Evolutionary conservation across 2,888 invertebrate genomes (phyloP).

Genomic region (Beris morrisii): DNA sequence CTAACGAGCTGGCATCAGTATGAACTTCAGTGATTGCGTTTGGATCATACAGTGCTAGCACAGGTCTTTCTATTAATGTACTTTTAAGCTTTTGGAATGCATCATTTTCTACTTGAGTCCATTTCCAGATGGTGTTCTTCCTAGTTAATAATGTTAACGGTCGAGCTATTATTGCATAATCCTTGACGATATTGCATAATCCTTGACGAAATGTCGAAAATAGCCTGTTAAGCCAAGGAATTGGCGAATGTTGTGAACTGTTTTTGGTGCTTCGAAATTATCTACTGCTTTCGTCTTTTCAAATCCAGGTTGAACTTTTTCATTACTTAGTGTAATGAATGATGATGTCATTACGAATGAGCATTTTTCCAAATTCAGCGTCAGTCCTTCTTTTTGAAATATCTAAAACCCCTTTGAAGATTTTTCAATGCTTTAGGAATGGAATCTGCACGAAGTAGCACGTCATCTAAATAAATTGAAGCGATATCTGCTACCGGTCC

Average conservation of each 20-base stretch:
- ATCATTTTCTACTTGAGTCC: too few relatives aligned
- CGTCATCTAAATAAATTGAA: conserved; percentile 1
- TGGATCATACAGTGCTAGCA: neutral
- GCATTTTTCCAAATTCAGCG: neutral
- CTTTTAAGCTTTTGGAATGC: too few relatives aligned
- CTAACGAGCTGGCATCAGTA: conserved; percentile 40
- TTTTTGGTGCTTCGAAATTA: neutral
- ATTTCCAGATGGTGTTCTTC: too few relatives aligned
- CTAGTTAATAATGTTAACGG: too few relatives aligned
- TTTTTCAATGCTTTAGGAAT: neutral
- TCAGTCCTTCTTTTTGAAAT: neutral
- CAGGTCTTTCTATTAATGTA: too few relatives aligned
- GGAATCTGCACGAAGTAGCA: neutral
- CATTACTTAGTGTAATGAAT: neutral
- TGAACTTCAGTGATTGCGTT: conserved; percentile 31
- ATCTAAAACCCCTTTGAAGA: neutral
- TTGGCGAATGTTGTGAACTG: too few relatives aligned
- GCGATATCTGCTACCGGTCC: neutral
- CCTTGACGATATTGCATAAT: conserved; percentile 38
- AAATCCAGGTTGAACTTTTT: neutral
- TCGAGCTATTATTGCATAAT: too few relatives aligned
- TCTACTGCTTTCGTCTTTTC: neutral
- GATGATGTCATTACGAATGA: neutral
- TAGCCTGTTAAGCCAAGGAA: conserved; percentile 44
- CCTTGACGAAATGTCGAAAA: conserved; percentile 42